A percentile compares a stretch with the other conserved stretches of the same genome.
Conservation (phyloP, 2,797 vertebrate species). For the Vultur gryphus region DNA sequence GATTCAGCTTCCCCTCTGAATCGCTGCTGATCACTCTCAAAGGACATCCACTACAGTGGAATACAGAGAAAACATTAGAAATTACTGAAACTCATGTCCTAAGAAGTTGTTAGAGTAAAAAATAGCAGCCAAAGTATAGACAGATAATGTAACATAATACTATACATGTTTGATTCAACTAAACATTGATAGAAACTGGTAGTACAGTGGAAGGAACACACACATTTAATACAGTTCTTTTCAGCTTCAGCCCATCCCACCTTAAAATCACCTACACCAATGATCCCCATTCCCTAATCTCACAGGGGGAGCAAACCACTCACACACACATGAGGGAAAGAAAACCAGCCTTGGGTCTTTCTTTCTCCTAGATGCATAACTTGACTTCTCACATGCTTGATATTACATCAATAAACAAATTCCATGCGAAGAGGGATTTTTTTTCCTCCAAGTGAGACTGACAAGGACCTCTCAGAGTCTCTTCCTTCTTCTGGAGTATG, state of each 20-base stretch:
- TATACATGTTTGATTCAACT: neutral
- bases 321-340: neutral
- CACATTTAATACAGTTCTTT: neutral
- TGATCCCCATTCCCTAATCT: neutral
- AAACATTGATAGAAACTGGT: neutral
- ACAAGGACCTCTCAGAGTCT: neutral
- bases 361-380: neutral
- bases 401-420: neutral
- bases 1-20: constrained; percentile 85
- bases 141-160: neutral
- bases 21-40: constrained; percentile 88
- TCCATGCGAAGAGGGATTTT: neutral
- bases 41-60: constrained; percentile 66
- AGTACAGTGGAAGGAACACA: neutral
- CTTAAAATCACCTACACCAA: neutral
- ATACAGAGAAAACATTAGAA: neutral
- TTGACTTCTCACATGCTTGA: neutral
- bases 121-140: neutral
- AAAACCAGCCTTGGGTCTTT: neutral
- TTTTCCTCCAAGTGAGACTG: neutral
- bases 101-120: neutral
- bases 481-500: neutral
- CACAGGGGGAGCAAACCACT: neutral
- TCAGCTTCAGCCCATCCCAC: neutral
- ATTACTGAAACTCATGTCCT: neutral